A percentile compares a stretch with the other conserved stretches of the same genome.
These are phyloP conservation scores for Ips nitidus DNA, from an alignment of 1,140 invertebrate species.

Conservation along the genomic window DNA sequence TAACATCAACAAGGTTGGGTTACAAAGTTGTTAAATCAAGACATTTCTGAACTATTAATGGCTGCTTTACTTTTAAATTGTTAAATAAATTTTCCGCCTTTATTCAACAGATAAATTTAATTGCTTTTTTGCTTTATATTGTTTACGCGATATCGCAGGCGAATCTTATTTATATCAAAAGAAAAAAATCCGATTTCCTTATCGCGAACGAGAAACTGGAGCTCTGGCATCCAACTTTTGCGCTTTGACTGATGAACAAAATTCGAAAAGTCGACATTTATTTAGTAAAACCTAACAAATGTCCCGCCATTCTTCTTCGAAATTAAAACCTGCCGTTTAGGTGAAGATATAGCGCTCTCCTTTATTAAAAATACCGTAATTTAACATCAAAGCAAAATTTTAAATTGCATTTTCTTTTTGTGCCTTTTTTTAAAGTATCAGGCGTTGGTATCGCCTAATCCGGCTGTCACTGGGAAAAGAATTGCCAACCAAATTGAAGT, in stretches of 20 bases:
- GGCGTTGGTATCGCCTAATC: slow-evolving; percentile 14
- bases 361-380: slow-evolving; percentile 21
- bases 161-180: too few relatives aligned
- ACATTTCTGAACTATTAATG: too few relatives aligned
- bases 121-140: too few relatives aligned
- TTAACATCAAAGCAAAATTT: slow-evolving; percentile 22
- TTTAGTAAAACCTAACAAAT: slow-evolving; percentile 11
- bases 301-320: slow-evolving; percentile 10
- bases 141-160: too few relatives aligned
- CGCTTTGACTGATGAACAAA: slow-evolving; percentile 3
- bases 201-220: background rate
- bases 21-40: too few relatives aligned
- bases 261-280: slow-evolving; percentile 10
- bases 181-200: too few relatives aligned
- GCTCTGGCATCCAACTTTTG: background rate
- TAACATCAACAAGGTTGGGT: too few relatives aligned
- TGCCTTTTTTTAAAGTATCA: slow-evolving; percentile 11
- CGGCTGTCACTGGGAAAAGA: slow-evolving; percentile 20
- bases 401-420: slow-evolving; percentile 18
- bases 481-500: slow-evolving; percentile 20
- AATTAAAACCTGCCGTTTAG: slow-evolving; percentile 14
- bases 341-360: background rate
- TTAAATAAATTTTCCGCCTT: too few relatives aligned
- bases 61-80: too few relatives aligned
- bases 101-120: too few relatives aligned